These are phyloP conservation scores for Pseudeuparius sepicola DNA, from an alignment of 2,888 invertebrate genomes.

Conservation along the genomic window DNA sequence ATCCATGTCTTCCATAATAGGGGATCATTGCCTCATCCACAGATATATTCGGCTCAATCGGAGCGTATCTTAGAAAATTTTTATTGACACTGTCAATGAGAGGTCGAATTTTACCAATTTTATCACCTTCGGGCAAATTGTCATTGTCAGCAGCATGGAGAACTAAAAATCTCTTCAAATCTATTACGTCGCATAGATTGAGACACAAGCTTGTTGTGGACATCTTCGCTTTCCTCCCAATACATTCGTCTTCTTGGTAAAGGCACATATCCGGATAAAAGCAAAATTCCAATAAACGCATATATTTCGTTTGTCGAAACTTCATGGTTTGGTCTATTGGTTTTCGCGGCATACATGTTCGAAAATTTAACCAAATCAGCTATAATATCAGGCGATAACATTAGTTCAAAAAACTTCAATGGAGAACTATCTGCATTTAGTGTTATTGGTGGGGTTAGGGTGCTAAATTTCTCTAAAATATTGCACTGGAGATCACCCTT, in stretches of 20 bases:
- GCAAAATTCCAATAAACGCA: conserved; percentile 13
- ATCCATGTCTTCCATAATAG: too few species aligned
- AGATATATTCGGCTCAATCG: conserved; percentile 7
- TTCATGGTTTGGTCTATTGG: background rate
- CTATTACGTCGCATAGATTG: conserved; percentile 23
- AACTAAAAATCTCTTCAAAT: too few species aligned
- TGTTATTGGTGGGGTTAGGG: conserved; percentile 4
- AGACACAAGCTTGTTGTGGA: conserved; percentile 24
- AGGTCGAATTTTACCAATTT: conserved; percentile 7
- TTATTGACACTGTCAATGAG: conserved; percentile 9
- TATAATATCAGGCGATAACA: conserved; percentile 1
- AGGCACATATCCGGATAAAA: conserved; percentile 27
- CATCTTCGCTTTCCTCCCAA: conserved; percentile 28
- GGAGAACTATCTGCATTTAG: conserved; percentile 2
- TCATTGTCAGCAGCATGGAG: conserved; percentile 18
- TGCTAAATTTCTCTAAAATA: conserved; percentile 1
- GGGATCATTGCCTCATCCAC: too few species aligned
- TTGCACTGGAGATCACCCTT: conserved; percentile 4
- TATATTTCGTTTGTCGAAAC: too few species aligned
- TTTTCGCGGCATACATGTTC: conserved; percentile 6
- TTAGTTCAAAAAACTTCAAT: conserved; percentile 2
- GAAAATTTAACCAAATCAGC: background rate
- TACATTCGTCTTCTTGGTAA: conserved; percentile 27
- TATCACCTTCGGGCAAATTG: conserved; percentile 8
- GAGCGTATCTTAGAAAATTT: background rate